Evolutionary conservation across 2,797 vertebrate species (phyloP).

Genomic region (Tympanoctomys barrerae): DNA sequence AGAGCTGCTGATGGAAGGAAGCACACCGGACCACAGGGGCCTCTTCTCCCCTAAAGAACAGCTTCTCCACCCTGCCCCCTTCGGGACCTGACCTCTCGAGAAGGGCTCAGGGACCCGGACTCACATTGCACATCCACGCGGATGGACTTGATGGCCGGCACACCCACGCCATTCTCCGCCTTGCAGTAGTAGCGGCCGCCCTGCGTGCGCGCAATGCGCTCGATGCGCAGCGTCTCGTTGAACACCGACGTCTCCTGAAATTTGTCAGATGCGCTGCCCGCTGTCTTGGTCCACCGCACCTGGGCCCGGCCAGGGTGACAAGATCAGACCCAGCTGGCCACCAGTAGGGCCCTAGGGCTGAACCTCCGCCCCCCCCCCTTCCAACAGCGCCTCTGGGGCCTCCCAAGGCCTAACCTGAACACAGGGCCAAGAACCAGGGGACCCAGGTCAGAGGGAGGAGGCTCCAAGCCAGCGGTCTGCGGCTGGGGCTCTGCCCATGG

Average conservation of each 20-base stretch:
- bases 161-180: conserved; percentile 98
- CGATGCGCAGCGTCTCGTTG: conserved; percentile 97
- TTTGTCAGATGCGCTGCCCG: conserved; percentile 97
- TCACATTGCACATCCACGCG: conserved; percentile 99
- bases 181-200: conserved; percentile 99
- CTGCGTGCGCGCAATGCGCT: conserved; percentile 96
- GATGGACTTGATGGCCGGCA: conserved; percentile 99
- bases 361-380: not conserved
- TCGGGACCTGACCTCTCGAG: not conserved
- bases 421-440: not conserved
- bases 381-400: fast-evolving
- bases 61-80: not conserved
- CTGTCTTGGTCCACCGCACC: conserved; percentile 99
- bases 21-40: not conserved
- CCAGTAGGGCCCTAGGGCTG: not conserved
- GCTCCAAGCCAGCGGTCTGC: not conserved
- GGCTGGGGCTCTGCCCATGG: not conserved
- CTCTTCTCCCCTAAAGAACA: fast-evolving
- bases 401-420: not conserved
- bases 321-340: not conserved
- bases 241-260: conserved; percentile 99
- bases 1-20: not conserved
- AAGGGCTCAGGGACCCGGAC: conserved; percentile 82
- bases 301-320: conserved; percentile 75
- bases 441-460: not conserved